These are phyloP conservation scores for Crocodylus rhombifer DNA, from an alignment of 2,797 vertebrate species.

Conservation along the genomic window DNA sequence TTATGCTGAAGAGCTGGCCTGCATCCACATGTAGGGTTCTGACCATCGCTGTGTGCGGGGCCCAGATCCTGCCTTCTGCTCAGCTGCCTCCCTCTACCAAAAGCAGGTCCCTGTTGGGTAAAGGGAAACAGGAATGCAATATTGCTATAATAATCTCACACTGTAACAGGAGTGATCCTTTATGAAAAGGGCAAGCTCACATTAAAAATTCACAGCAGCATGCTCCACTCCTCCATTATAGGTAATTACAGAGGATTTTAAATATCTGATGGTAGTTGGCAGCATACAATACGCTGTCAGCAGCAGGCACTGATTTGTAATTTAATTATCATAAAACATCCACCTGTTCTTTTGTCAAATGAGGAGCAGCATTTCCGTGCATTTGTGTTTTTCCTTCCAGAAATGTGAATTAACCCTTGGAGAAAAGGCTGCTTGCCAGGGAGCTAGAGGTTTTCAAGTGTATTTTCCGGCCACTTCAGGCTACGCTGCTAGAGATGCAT, in stretches of 20 bases:
- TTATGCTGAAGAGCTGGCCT: not conserved
- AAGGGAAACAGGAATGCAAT: not conserved
- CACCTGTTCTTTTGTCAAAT: conserved; percentile 74
- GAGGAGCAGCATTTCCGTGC: conserved; percentile 29
- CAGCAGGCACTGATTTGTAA: conserved; percentile 80
- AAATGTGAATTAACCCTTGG: conserved; percentile 54
- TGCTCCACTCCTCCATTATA: conserved; percentile 73
- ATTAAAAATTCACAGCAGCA: conserved; percentile 74
- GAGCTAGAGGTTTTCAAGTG: not conserved
- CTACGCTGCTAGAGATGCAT: not conserved
- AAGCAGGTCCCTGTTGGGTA: not conserved
- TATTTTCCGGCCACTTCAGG: not conserved
- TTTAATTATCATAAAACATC: conserved; percentile 83
- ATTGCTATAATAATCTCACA: conserved; percentile 41
- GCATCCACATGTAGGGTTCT: not conserved
- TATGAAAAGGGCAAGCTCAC: conserved; percentile 58
- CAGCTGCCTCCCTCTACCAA: not conserved
- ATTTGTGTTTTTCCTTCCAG: conserved; percentile 45
- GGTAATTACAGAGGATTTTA: conserved; percentile 83
- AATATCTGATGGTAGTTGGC: conserved; percentile 79
- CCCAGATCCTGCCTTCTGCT: not conserved
- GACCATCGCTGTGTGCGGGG: not conserved
- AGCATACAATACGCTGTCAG: conserved; percentile 75
- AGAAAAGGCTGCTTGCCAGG: not conserved
- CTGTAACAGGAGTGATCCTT: conserved; percentile 38